Evolutionary conservation across 1,140 invertebrate species (phyloP), one percentile per base, ranked within the genome.

Genomic region (Heliothis subflexa): DNA sequence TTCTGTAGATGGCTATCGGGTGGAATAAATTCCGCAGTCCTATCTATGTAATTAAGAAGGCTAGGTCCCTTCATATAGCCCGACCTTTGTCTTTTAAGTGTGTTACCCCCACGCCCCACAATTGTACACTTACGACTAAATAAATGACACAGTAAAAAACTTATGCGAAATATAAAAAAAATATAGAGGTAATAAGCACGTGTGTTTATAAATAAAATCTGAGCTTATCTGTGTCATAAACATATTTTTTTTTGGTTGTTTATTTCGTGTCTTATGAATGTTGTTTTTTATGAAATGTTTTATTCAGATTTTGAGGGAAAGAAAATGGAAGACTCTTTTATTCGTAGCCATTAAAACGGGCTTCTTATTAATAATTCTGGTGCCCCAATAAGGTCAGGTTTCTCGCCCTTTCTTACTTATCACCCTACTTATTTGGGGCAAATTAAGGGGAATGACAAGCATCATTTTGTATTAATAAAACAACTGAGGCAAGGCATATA

Each of bases 1-100:
- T 78, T 28, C 54, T 64, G 66, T 47, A 62, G 78, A 52, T 75
- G 71, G 55, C 25, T 77, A 84, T 80, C 68, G 49, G 54, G 50
- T 21, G 50, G 78, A 73, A 80, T 84, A 84, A 84, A 84, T 84
- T 84, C 78, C 74, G 49, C 61, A 68, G 55, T 78, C 68, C 80
- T 57, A 71, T 80, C 81, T 80, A 40, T 74, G 74, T 77, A 82
- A 82, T 82, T 78, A 82, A 82, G 73, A 82, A 77, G 75, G 74
- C 47, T 68, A 78, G 45, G 57, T 45, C 70, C 61, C 78, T 82
- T 82, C 78, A 71, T 80, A 80, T 80, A 52, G 45, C 49, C 47
- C 76, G 61, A 78, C 81, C 78, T 71, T 13, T 74, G 49, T 59
- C 52, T 72, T 55, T 72, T 52, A 52, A 70, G 47, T 52, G 14